Evolutionary conservation across 2,797 vertebrate genomes (phyloP), one percentile per base, ranked within the genome.

Genomic region (Peromyscus attwateri): DNA sequence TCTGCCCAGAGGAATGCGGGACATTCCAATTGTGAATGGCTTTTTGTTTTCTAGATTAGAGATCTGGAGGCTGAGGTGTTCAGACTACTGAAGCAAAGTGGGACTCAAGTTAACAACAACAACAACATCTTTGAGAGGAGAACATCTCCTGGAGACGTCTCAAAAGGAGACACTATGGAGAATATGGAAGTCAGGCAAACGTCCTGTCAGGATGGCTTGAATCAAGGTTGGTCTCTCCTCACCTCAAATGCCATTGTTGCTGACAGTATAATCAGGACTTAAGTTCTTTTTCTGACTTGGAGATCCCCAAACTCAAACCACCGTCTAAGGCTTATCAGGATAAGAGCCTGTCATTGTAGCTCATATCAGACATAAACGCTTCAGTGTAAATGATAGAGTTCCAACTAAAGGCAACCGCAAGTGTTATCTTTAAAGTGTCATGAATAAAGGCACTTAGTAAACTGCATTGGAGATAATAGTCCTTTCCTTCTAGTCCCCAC

Each of bases 91-190:
- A 99, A 99, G 98, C 99, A 99, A 98, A 99, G 99, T 0, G 99
- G 99, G 89, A 99, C 99, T 98, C 99, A 99, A 97, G 99, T 99
- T 91, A 99, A 99, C 98, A 99, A 99, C 95, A 99, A 99, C 98
- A 99, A 99, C 97, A 99, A 99, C 97, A 99, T 99, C 82, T 99
- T 99, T 97, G 99, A 99, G 97, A 98, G 98, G 87, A 98, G 98
- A 64, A 98, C 98, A 0, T 98, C 98, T 87, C 98, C 98, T 49
- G 98, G 98, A 76, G 98, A 98, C 25, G 97, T 98, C 94, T 98
- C 98, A 27, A 98, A 98, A 96, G 98, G 94, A 75, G 98, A 99
- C 80, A 87, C 98, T 46, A 95, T 98, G 94, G 99, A 99, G 98
- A 99, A 98, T 40, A 71, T 98, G 92, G 98, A 98, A 87, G 97